A percentile compares a stretch with the other conserved stretches of the same genome.
These are phyloP conservation scores for Enteromius viviparus DNA, from an alignment of 2,797 vertebrate species.

Conservation along the genomic window DNA sequence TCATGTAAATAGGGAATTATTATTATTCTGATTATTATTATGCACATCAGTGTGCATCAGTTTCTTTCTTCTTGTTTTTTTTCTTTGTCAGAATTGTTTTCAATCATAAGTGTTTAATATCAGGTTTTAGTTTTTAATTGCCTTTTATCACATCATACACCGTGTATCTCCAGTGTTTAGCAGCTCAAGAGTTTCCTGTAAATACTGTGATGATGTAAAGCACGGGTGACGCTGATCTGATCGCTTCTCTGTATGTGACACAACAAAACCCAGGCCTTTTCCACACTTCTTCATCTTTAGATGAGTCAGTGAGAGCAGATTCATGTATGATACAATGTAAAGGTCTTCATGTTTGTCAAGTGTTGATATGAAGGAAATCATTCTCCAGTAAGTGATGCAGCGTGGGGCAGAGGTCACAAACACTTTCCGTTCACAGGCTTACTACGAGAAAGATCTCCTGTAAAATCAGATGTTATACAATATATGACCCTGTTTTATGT, in stretches of 20 bases:
- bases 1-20: not conserved
- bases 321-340: not conserved
- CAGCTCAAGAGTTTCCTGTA: slow-evolving; percentile 1
- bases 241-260: slow-evolving; percentile 47
- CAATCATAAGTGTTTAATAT: not conserved
- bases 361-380: not conserved
- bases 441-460: not conserved
- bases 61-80: not conserved
- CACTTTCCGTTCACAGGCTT: slow-evolving; percentile 1
- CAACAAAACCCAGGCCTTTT: slow-evolving; percentile 16
- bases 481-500: not conserved
- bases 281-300: not conserved
- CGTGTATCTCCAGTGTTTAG: no score
- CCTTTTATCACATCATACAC: not conserved
- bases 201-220: slow-evolving; percentile 11
- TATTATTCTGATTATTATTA: not conserved
- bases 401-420: not conserved
- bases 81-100: not conserved
- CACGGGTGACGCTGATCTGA: not conserved
- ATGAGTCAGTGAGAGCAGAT: slow-evolving; percentile 17
- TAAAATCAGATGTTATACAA: no score
- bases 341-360: not conserved
- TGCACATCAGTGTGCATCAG: not conserved
- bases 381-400: not conserved
- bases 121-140: not conserved